phyloP scores from a whole-genome alignment of 2,888 invertebrate genomes.

The Lysandra coridon region DNA sequence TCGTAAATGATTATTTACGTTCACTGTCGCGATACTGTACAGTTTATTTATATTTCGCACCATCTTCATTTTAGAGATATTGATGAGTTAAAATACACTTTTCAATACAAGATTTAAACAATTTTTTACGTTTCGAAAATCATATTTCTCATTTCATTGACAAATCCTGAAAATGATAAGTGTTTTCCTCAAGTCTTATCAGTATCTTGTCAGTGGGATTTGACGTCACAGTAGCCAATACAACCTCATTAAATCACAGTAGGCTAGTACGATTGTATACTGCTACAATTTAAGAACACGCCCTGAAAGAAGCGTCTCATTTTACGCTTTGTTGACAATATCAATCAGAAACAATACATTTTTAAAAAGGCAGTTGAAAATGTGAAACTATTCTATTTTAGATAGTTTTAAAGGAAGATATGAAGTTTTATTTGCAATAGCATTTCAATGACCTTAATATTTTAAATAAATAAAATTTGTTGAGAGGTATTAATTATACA shows the following conservation, averaged over 20 bases:
- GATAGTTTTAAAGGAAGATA: neutral
- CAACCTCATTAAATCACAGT: neutral
- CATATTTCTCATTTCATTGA: slow-evolving; percentile 12
- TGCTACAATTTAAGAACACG: neutral
- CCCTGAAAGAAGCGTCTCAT: neutral
- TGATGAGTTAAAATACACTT: slow-evolving; percentile 39
- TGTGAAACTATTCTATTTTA: neutral
- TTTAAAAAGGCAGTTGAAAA: no score
- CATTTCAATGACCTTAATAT: neutral
- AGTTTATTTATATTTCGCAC: slow-evolving; percentile 52
- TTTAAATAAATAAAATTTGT: neutral
- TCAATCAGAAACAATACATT: neutral
- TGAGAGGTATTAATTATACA: neutral
- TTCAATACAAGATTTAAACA: neutral
- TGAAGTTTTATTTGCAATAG: neutral
- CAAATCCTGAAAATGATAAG: neutral
- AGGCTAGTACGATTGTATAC: neutral
- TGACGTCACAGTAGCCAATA: neutral
- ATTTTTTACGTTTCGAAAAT: slow-evolving; percentile 13
- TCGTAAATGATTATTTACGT: slow-evolving; percentile 51
- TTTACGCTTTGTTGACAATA: neutral
- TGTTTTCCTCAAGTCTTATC: neutral
- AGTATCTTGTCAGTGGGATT: neutral
- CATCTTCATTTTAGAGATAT: slow-evolving; percentile 58
- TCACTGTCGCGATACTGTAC: slow-evolving; percentile 46